phyloP scores from a whole-genome alignment of 1,140 invertebrate species.

The Oedothorax gibbosus region DNA sequence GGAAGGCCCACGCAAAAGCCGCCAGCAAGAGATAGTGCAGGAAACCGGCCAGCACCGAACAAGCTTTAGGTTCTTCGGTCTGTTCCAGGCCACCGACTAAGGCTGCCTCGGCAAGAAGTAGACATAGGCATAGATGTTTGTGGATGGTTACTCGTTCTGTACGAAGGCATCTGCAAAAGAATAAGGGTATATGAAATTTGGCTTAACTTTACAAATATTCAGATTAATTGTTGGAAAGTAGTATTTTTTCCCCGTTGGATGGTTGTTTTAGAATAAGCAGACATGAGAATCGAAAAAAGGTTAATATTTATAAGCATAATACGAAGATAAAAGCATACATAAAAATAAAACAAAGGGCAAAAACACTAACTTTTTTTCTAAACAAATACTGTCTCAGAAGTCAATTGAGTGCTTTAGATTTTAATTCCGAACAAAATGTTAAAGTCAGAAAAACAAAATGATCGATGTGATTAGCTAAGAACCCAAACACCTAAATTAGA shows the following conservation, averaged over 20 bases:
- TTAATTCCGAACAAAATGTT: no score
- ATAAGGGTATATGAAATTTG: not conserved
- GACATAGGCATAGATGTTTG: slow-evolving; percentile 74
- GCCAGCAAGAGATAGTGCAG: slow-evolving; percentile 96
- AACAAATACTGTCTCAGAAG: no score
- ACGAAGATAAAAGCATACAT: no score
- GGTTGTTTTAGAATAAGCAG: no score
- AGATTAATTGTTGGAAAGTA: not conserved
- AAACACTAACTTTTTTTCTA: no score
- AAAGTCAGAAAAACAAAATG: no score
- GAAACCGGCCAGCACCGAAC: slow-evolving; percentile 89
- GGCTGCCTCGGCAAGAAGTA: slow-evolving; percentile 91
- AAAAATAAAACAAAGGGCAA: no score
- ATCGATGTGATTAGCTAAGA: no score
- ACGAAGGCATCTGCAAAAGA: slow-evolving; percentile 32
- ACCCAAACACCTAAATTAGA: no score
- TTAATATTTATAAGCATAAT: no score
- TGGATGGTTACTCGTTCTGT: slow-evolving; percentile 67
- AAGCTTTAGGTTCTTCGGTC: slow-evolving; percentile 86
- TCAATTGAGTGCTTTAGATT: no score
- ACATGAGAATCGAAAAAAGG: no score
- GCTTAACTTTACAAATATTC: not conserved
- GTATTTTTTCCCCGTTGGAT: not conserved
- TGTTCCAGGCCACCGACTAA: slow-evolving; percentile 92
- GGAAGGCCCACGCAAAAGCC: slow-evolving; percentile 86